Base-by-base conservation (phyloP, 2,888 invertebrate species). In the Lasioglossum malachurum region DNA sequence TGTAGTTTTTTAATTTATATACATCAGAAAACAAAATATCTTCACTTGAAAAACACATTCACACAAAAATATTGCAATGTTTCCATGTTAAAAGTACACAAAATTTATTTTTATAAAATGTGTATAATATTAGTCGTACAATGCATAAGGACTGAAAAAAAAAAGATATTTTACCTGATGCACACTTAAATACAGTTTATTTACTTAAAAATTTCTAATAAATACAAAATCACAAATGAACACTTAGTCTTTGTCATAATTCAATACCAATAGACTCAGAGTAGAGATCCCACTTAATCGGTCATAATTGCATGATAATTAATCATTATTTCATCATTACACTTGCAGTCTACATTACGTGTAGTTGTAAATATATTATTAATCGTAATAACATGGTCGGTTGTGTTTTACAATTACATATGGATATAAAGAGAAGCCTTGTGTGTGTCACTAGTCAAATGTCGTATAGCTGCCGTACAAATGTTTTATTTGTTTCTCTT, bases 181-280 rank as follows among this genome's bases (percentile, higher is more conserved):
- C 95, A 95, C 95, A 95, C 95, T 95, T 95, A 94, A 94, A 95
- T 95, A 95, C 93, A 94, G 93, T 94, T 94, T 94, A 93, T 94
- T 94, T 91, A 93, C 93, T 94, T 95, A 94, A 92, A 94, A 94
- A 94, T 93, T 94, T 94, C 93, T 94, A 95, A 95, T 95, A 95
- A 95, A 95, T 95, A 95, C 94, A 95, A 95, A 95, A 95, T 95
- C 95, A 95, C 94, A 95, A 95, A 94, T 94, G 92, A 95, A 95
- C 94, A 95, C 94, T 95, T 94, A 94, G 94, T 94, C 94, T 94
- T 95, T 94, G 93, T 94, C 93, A 91, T 93, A 94, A 94, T 93
- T 94, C 92, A 92, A 94, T 93, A 93, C 92, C 93, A 90, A 93
- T 93, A 92, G 93, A 92, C 94, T 86, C 79, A 87, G 89, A 89